Evolutionary conservation across 1,140 invertebrate genomes (phyloP), one percentile per base, ranked within the genome.

Genomic region (Dinothrombium tinctorium): DNA sequence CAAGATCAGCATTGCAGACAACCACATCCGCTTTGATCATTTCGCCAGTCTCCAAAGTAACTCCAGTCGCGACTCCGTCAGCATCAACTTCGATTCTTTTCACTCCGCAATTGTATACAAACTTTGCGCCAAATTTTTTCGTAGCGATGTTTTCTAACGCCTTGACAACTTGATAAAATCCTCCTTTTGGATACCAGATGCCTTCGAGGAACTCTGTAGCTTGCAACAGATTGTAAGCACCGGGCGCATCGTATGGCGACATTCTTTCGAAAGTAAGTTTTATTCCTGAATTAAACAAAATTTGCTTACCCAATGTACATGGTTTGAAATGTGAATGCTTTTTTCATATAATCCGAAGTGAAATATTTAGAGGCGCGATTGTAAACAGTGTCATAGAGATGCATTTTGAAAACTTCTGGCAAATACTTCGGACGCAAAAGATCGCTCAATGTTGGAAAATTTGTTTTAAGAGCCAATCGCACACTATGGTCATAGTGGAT

Each of bases 1-100:
- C 33, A 7, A 36, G 33, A 36, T 36, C 33, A 21, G 33, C 33
- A 21, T 36, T 36, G 23, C 33, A 36, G 11, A 36, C 19, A 8
- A 36, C 33, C 2, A 36, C 5, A 21, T 36, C 33, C 20, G 33
- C 33, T 11, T 36, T 8, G n/a, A 36, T 1, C 12, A 21, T 22
- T 9, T 19, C 20, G 7, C 33, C 33, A 21, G 9, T 21, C 3
- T 20, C 33, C 7, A 36, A n/a, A 11, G 17, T 21, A 4, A 36
- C 23, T 20, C 33, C 33, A n/a, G 33, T 36, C 11, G 17, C 33
- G 3, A 22, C 23, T 11, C 20, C 32, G 20, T 17, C 17, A 9
- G 15, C 20, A 17, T n/a, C 33, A 7, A 21, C 20, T 9, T 21
- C n/a, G 2, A 36, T 36, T 21, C 23, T 36, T 2, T 8, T 21